These are phyloP conservation scores for Electrona antarctica DNA, from an alignment of 2,113 vertebrate species.

Conservation along the genomic window DNA sequence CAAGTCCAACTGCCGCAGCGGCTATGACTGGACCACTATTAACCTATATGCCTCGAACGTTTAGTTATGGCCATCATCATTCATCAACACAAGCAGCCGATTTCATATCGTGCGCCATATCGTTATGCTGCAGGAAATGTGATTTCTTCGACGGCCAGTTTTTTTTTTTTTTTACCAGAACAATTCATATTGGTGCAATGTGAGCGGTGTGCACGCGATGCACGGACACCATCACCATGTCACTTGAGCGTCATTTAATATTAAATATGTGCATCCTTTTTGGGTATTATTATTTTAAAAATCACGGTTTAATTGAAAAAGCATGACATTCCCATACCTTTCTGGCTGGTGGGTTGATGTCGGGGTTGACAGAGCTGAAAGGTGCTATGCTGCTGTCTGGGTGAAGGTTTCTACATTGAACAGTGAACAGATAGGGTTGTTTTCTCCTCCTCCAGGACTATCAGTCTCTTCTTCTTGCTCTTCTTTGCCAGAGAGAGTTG, in stretches of 20 bases:
- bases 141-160: too few relatives aligned
- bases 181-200: constrained; percentile 60
- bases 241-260: constrained; percentile 30
- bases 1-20: constrained; percentile 79
- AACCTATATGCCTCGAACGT: constrained; percentile 38
- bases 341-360: constrained; percentile 33
- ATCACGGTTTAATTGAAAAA: constrained; percentile 33
- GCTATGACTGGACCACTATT: constrained; percentile 16
- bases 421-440: too few relatives aligned
- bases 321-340: constrained; percentile 76
- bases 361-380: too few relatives aligned
- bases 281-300: too few relatives aligned
- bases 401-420: too few relatives aligned
- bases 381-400: too few relatives aligned
- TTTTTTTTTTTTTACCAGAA: not conserved
- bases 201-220: constrained; percentile 46
- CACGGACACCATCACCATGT: constrained; percentile 26
- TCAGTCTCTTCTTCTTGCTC: constrained; percentile 50
- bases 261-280: too few relatives aligned
- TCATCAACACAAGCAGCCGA: not conserved
- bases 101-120: constrained; percentile 39
- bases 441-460: too few relatives aligned
- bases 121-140: too few relatives aligned
- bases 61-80: constrained; percentile 48
- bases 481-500: constrained; percentile 67